A percentile compares a stretch with the other conserved stretches of the same genome.
Evolutionary conservation across 2,888 invertebrate genomes (phyloP).

Genomic region (Tuberolachnus salignus): DNA sequence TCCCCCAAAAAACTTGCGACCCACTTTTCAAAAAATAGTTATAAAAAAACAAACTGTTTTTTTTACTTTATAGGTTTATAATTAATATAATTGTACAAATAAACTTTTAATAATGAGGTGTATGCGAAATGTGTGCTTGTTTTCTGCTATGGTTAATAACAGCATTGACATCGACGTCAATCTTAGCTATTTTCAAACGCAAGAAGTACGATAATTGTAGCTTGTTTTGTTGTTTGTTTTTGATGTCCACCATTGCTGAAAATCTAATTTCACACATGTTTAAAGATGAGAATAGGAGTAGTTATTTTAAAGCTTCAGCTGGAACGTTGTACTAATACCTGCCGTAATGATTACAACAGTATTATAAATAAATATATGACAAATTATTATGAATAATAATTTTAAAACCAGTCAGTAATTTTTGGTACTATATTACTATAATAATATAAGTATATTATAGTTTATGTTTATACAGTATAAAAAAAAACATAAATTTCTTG

Average conservation of each 20-base stretch:
- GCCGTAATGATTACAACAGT: constrained; percentile 19
- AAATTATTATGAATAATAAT: no score
- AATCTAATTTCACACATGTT: background rate
- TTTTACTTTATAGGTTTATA: constrained; percentile 17
- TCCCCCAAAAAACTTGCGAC: no score
- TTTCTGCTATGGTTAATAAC: background rate
- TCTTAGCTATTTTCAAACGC: background rate
- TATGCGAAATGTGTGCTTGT: background rate
- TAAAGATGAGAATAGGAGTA: background rate
- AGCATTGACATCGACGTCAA: no score
- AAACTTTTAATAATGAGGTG: background rate
- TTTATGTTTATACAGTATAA: no score
- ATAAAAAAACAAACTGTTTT: background rate
- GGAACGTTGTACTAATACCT: background rate
- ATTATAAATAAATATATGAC: no score
- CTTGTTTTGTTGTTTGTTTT: background rate
- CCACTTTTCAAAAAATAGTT: no score
- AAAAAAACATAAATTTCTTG: no score
- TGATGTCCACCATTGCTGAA: background rate
- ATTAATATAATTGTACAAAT: no score
- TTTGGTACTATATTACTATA: no score
- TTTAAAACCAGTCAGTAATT: no score
- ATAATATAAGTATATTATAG: no score
- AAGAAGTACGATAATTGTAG: background rate
- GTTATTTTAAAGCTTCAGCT: background rate